Evolutionary conservation across 1,140 invertebrate species (phyloP).

Genomic region (Drosophila kurseongensis): DNA sequence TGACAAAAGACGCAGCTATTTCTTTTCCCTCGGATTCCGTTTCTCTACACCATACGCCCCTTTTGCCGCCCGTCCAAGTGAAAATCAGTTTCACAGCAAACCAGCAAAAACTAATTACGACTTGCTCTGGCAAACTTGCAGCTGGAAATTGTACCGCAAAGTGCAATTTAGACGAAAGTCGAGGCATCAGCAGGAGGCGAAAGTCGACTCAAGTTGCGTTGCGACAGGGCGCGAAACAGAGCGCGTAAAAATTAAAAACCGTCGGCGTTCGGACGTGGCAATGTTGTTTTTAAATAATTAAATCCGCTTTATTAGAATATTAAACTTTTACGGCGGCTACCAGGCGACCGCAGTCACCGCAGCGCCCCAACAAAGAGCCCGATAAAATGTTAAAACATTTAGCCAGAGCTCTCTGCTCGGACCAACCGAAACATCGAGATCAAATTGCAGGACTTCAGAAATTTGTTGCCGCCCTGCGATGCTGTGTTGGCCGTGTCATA

Average conservation of each 20-base stretch:
- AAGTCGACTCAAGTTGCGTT: slow-evolving; percentile 49
- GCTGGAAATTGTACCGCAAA: slow-evolving; percentile 73
- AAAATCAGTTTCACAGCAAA: slow-evolving; percentile 73
- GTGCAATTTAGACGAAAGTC: slow-evolving; percentile 69
- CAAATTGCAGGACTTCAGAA: slow-evolving; percentile 46
- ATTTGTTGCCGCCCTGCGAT: slow-evolving; percentile 39
- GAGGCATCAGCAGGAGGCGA: slow-evolving; percentile 30
- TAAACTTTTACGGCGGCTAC: slow-evolving; percentile 60
- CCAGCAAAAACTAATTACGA: slow-evolving; percentile 78
- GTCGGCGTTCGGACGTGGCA: slow-evolving; percentile 35
- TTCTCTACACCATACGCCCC: neutral
- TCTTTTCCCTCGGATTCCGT: slow-evolving; percentile 29
- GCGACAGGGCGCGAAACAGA: slow-evolving; percentile 27
- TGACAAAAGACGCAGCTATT: slow-evolving; percentile 70
- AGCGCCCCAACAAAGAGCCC: slow-evolving; percentile 19
- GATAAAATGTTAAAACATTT: slow-evolving; percentile 64
- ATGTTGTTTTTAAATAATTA: slow-evolving; percentile 70
- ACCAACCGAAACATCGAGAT: slow-evolving; percentile 25
- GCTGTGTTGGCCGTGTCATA: slow-evolving; percentile 43
- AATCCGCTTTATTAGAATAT: slow-evolving; percentile 60
- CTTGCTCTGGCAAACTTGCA: slow-evolving; percentile 55
- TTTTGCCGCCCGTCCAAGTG: slow-evolving; percentile 14
- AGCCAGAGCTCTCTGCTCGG: slow-evolving; percentile 38
- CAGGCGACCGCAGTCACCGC: slow-evolving; percentile 19
- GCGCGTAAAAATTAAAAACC: slow-evolving; percentile 64